Base-by-base conservation (phyloP, 1,140 invertebrate species). In the Lutraria rhynchaena region DNA sequence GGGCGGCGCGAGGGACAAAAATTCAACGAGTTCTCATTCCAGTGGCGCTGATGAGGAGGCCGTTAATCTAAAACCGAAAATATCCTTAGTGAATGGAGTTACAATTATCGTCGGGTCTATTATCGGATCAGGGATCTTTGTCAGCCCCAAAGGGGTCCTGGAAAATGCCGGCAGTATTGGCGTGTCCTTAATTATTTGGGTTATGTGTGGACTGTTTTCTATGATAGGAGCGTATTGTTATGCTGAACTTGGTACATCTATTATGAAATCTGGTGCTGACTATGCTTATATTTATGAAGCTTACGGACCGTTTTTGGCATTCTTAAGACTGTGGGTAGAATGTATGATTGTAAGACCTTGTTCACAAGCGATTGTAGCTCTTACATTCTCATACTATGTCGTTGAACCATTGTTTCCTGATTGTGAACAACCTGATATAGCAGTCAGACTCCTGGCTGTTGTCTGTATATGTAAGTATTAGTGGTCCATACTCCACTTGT, bases 121-220 rank as follows among this genome's bases (percentile, higher is more conserved):
- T 37, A 92, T 92, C 53, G 92, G 92, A 1, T 98, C 97, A 2
- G 97, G 97, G 53, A 98, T 99, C 89, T 99, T 99, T 92, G 96
- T 99, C 15, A 98, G 98, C 13, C 98, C 99, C 0, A 98, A 96
- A 89, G 96, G 98, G 77, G 96, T 97, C 0, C 91, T 98, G 19
- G 91, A 95, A 84, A 94, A 95, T 89, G 95, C 96, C 0, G 96
- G 96, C n/a, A 98, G 96, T 11, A 95, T 98, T 0, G 96, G 95
- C n/a, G 92, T 97, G 82, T 96, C 96, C 84, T 92, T 98, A 0
- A 92, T 98, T 19, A 94, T 98, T 37, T 98, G 97, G 97, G 93
- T 94, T 5, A 90, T 95, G 1, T 97, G 96, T 88, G 97, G 97
- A 71, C 81, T 96, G 2, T 94, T 97, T 73, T 97, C 96, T 0